Base-by-base conservation (phyloP, 2,888 invertebrate species). In the Sminthurides aquaticus region DNA sequence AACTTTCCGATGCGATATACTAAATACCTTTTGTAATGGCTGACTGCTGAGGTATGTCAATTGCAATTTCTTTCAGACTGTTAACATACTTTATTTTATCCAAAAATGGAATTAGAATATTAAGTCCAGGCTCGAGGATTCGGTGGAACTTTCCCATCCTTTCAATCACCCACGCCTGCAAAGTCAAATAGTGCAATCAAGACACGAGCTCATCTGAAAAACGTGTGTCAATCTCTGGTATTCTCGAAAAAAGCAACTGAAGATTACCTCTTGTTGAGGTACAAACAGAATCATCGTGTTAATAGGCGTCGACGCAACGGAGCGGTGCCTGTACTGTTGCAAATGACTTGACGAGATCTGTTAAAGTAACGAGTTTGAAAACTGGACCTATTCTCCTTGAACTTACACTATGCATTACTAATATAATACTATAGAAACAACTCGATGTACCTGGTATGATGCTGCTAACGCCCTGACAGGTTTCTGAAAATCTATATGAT, bases 31-130 rank as follows among this genome's bases (percentile, higher is more conserved):
- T 85, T 20, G 98, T 97, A 75, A 99, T 97, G 24, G 99, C 99
- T 79, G 93, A 93, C 80, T 99, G 99, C 78, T 98, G 91, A 0
- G 99, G 99, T 63, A 99, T 94, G 81, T 98, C 98, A 76, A 99
- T 98, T 0, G 99, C 97, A 74, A 99, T 92, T 89, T 99, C 99
- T 79, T 99, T 99, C 49, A 99, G 80, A 79, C 93, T 94, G 80
- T 99, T 99, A 18, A 99, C 97, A 82, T 99, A 99, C 80, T 90
- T 94, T 26, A 99, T 88, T 78, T 84, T 86, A 79, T 99, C 99
- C 56, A 95, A 82, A 65, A 99, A 80, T 0, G 99, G 99, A 76
- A 95, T 84, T 18, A 98, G 80, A 60, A 98, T 77, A 78, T 99
- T 99, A 48, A 99, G 80, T 1, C 99, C 99, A 15, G 99, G 98